A percentile compares a stretch with the other conserved stretches of the same genome.
Evolutionary conservation across 2,888 invertebrate genomes (phyloP).

Genomic region (Conomelus anceps): DNA sequence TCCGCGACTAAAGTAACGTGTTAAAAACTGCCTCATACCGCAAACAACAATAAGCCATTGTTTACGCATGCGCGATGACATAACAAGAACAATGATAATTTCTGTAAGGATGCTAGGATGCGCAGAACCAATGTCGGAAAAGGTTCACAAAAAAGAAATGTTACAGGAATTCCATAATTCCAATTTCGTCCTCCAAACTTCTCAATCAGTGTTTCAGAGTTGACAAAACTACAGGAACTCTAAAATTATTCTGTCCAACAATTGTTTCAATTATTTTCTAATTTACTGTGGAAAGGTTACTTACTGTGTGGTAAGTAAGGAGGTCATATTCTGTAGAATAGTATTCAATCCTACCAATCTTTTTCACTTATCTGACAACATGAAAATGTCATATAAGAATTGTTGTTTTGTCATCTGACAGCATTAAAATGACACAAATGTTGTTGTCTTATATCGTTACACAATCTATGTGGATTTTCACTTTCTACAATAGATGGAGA

Average conservation of each 20-base stretch:
- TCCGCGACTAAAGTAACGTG: not conserved
- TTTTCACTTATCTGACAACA: not conserved
- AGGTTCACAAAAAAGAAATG: not conserved
- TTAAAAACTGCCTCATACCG: not conserved
- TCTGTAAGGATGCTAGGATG: not conserved
- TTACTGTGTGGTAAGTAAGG: not conserved
- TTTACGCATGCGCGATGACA: not conserved
- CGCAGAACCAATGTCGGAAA: not conserved
- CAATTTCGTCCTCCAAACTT: not conserved
- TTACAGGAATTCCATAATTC: not conserved
- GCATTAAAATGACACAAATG: not conserved
- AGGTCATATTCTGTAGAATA: not conserved
- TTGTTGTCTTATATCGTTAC: not conserved
- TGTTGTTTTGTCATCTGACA: not conserved
- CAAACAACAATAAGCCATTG: not conserved
- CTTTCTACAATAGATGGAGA: not conserved
- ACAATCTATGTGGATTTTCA: not conserved
- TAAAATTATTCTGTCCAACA: not conserved
- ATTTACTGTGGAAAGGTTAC: not conserved
- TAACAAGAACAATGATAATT: not conserved
- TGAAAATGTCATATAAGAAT: not conserved
- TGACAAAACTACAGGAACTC: not conserved
- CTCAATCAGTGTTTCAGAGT: not conserved
- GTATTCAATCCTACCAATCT: not conserved
- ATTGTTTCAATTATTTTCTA: not conserved